These are phyloP conservation scores for Microtus richardsoni DNA, from an alignment of 2,113 vertebrate genomes.

Conservation along the genomic window DNA sequence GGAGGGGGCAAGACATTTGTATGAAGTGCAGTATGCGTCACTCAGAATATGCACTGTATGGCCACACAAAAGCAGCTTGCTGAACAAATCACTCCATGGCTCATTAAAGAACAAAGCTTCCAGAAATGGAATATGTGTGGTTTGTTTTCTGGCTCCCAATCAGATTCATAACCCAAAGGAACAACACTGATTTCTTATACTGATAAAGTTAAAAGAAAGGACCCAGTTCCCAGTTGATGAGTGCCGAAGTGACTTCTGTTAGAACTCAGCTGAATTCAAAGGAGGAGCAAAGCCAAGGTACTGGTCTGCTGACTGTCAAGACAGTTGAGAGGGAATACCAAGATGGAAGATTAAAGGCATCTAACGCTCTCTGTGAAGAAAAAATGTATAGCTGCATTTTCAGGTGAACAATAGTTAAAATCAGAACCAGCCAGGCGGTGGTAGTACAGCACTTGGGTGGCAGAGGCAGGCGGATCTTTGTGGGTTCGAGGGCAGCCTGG, in stretches of 20 bases:
- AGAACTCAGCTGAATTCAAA: constrained; percentile 1
- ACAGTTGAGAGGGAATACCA: neutral
- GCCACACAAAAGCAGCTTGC: constrained; percentile 87
- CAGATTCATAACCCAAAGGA: neutral
- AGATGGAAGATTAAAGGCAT: neutral
- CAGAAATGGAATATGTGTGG: constrained; percentile 67
- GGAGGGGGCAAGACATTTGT: constrained; percentile 78
- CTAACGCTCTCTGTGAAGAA: neutral
- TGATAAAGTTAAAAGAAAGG: neutral
- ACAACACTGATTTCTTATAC: neutral
- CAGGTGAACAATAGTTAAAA: neutral
- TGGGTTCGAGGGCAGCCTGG: neutral
- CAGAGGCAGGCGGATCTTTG: neutral
- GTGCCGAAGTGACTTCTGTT: neutral
- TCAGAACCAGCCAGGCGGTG: neutral
- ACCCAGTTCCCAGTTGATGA: neutral
- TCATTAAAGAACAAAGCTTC: constrained; percentile 92
- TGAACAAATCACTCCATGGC: constrained; percentile 85
- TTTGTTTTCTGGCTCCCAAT: constrained; percentile 66
- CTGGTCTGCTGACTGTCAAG: neutral
- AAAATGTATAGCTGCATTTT: neutral
- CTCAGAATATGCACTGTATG: constrained; percentile 87
- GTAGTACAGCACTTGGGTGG: neutral
- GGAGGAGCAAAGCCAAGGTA: neutral
- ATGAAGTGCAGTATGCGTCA: constrained; percentile 89